These are phyloP conservation scores for Clarias fuscus DNA, from an alignment of 2,797 vertebrate species.

Conservation along the genomic window DNA sequence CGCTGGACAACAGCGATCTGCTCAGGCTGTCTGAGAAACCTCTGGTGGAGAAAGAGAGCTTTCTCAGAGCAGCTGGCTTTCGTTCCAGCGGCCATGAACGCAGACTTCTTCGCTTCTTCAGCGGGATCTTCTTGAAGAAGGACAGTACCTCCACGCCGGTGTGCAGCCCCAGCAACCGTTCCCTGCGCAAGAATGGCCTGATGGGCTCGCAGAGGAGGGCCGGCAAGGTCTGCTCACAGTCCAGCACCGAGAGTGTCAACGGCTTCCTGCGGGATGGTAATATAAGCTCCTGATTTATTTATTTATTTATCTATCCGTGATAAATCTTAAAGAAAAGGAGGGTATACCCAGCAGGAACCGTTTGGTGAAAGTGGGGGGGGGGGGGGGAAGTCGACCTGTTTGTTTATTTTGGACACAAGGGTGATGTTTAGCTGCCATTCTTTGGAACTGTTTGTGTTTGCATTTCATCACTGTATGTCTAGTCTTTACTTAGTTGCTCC, in stretches of 20 bases:
- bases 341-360: neutral
- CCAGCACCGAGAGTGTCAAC: conserved; percentile 86
- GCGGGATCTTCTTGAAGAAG: conserved; percentile 84
- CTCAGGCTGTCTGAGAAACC: conserved; percentile 76
- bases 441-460: conserved; percentile 59
- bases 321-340: neutral
- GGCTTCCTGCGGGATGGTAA: conserved; percentile 79
- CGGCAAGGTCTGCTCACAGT: conserved; percentile 68
- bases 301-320: neutral
- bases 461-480: conserved; percentile 61
- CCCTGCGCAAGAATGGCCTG: conserved; percentile 67
- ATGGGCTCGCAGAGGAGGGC: conserved; percentile 72
- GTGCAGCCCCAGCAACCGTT: conserved; percentile 70
- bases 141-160: conserved; percentile 66
- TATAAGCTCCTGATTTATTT: neutral
- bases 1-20: conserved; percentile 91
- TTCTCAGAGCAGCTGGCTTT: conserved; percentile 58
- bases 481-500: neutral
- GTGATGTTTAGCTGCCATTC: conserved; percentile 63
- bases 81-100: conserved; percentile 73
- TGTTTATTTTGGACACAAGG: conserved; percentile 65
- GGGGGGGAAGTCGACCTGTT: conserved; percentile 20
- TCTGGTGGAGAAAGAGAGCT: conserved; percentile 63
- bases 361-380: neutral
- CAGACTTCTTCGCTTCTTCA: conserved; percentile 87